Base-by-base conservation (phyloP, 2,113 vertebrate genomes). In the Pardalotus punctatus region DNA sequence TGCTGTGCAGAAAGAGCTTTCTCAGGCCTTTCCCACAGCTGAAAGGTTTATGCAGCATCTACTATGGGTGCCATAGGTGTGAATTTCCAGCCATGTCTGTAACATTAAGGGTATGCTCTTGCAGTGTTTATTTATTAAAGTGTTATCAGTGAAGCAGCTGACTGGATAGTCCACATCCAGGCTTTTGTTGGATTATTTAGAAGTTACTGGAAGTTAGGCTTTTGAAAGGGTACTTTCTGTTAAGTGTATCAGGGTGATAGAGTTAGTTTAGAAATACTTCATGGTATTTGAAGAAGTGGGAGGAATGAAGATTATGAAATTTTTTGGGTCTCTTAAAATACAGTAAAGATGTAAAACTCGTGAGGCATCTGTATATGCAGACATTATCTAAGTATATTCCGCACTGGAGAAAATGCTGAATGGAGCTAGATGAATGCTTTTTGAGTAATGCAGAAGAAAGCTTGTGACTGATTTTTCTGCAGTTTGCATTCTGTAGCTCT, bases 401-500 rank as follows among this genome's bases (percentile, higher is more conserved):
- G 31, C 28, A 45, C 18, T 62, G 67, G 25, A 72, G 56, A 62
- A 45, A 36, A 76, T 50, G 42, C 70, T 67, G 54, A 82, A 25
- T 58, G 36, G 65, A 88, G 16, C 35, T 77, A 64, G 24, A 23
- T 58, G 28, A 90, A 47, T 61, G 51, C 25, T 54, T 83, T 80
- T 83, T 70, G 61, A 71, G 72, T 66, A 81, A 73, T 62, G 61
- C 38, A 81, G 76, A 86, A 79, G 78, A 81, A 90, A 78, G 64
- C 42, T 54, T 66, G 38, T 76, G 78, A 57, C 58, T 81, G 43
- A 38, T 36, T 85, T 73, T 65, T 54, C 35, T 93, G 69, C 56
- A 83, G 43, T 88, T 83, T 90, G 58, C 33, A 22, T 81, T 96
- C 60, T 94, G 60, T 84, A 78, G 67, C 56, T 79, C 60, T 79